These are phyloP conservation scores for Tuta absoluta DNA, from an alignment of 2,888 invertebrate species.

Conservation along the genomic window DNA sequence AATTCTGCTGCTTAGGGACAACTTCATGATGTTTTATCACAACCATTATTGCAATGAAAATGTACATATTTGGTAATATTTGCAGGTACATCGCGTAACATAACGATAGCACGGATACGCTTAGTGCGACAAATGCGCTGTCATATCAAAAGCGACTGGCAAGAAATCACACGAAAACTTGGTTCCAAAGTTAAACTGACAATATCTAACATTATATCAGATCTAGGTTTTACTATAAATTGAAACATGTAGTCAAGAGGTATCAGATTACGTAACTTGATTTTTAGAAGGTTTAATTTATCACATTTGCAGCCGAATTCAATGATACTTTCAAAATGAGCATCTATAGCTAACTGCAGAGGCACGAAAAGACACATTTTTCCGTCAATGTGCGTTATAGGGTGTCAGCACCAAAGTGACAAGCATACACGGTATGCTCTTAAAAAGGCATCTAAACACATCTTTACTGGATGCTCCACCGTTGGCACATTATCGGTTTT, in stretches of 20 bases:
- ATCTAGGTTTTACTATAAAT: constrained; percentile 26
- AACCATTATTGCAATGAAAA: constrained; percentile 77
- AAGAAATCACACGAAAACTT: constrained; percentile 31
- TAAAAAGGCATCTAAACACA: constrained; percentile 33
- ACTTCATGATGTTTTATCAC: constrained; percentile 72
- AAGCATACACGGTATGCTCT: constrained; percentile 25
- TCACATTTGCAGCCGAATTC: neutral
- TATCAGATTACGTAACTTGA: constrained; percentile 22
- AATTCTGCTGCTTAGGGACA: constrained; percentile 51
- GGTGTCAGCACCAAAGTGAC: constrained; percentile 33
- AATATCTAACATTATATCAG: constrained; percentile 21
- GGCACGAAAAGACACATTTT: constrained; percentile 25
- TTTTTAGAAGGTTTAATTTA: constrained; percentile 2
- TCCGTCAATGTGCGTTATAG: constrained; percentile 31
- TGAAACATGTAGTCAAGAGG: constrained; percentile 10
- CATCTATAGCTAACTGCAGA: constrained; percentile 25
- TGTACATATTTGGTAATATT: constrained; percentile 70
- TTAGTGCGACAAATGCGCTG: constrained; percentile 28
- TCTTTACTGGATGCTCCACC: constrained; percentile 36
- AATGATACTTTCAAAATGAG: constrained; percentile 12
- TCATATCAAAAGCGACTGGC: constrained; percentile 29
- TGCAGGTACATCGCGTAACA: constrained; percentile 66
- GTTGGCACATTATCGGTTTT: constrained; percentile 45
- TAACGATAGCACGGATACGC: constrained; percentile 42
- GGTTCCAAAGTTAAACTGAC: constrained; percentile 12